A percentile compares a stretch with the other conserved stretches of the same genome.
Conservation (phyloP, 2,888 invertebrate species). For the Diplolepis rosae region DNA sequence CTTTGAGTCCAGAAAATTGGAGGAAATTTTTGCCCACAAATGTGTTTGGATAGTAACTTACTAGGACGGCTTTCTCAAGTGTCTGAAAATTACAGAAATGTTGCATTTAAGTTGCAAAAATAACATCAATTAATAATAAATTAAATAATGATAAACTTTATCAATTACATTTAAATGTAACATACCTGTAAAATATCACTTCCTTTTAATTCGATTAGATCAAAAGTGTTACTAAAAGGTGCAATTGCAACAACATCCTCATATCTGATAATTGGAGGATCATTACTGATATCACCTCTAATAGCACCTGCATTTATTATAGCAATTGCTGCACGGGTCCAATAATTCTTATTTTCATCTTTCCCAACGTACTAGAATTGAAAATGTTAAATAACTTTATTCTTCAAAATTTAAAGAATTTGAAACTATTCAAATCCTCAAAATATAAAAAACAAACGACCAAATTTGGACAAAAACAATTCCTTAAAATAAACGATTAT, state of each 20-base stretch:
- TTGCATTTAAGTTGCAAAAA: conserved; percentile 35
- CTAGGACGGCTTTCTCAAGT: neutral
- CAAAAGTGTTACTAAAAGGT: conserved; percentile 86
- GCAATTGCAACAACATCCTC: conserved; percentile 81
- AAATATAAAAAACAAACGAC: too few relatives aligned
- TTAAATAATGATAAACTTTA: neutral
- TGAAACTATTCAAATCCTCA: too few relatives aligned
- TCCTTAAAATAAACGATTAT: too few relatives aligned
- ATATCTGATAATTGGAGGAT: conserved; percentile 77
- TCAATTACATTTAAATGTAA: neutral
- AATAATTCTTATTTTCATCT: conserved; percentile 74
- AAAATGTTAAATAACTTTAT: too few relatives aligned
- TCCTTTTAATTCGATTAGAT: conserved; percentile 83
- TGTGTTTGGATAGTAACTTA: neutral
- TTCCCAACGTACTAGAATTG: conserved; percentile 73
- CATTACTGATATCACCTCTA: conserved; percentile 79
- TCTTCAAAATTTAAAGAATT: too few relatives aligned
- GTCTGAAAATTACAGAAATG: neutral
- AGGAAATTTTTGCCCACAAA: neutral
- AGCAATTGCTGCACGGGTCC: conserved; percentile 82
- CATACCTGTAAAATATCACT: conserved; percentile 75
- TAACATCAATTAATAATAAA: neutral
- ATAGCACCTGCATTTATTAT: conserved; percentile 82
- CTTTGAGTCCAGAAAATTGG: conserved; percentile 63
- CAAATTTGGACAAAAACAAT: too few relatives aligned